These are phyloP conservation scores for Cephus spinipes DNA, from an alignment of 2,888 invertebrate species.

Conservation along the genomic window DNA sequence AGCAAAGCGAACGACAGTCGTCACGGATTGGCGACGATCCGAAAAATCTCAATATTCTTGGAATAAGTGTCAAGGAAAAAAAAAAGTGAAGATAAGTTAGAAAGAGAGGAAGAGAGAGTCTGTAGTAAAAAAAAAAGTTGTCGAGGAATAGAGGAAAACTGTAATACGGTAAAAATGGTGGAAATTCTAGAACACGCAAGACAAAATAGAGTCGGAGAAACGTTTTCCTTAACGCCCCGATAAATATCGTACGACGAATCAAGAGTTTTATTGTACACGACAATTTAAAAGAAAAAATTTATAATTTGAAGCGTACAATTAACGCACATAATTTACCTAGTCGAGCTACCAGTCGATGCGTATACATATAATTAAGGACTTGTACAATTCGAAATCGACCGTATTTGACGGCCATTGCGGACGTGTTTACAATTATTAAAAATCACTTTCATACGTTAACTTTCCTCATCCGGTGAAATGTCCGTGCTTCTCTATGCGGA, in stretches of 20 bases:
- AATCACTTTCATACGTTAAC: conserved; percentile 1
- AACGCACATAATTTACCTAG: background rate
- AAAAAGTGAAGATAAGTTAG: conserved; percentile 12
- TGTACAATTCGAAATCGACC: background rate
- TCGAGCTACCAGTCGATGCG: background rate
- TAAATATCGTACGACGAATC: background rate
- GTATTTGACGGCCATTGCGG: too few relatives aligned
- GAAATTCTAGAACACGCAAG: background rate
- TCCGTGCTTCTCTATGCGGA: background rate
- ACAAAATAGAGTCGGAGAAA: background rate
- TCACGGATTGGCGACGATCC: conserved; percentile 13
- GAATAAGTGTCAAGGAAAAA: conserved; percentile 19
- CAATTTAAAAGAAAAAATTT: background rate
- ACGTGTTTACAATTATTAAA: conserved; percentile 1
- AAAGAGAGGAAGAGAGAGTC: conserved; percentile 12
- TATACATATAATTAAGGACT: conserved; percentile 1
- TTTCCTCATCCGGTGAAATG: conserved; percentile 5
- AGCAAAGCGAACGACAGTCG: conserved; percentile 26
- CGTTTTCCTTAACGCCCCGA: background rate
- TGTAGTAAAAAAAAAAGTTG: conserved; percentile 2
- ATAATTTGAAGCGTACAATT: background rate
- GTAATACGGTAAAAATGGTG: background rate
- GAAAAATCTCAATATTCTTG: conserved; percentile 10
- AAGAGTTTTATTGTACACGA: background rate
- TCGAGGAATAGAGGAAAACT: background rate